These are phyloP conservation scores for Parauchenoglanis ngamensis DNA, from an alignment of 2,797 vertebrate species.

Conservation along the genomic window DNA sequence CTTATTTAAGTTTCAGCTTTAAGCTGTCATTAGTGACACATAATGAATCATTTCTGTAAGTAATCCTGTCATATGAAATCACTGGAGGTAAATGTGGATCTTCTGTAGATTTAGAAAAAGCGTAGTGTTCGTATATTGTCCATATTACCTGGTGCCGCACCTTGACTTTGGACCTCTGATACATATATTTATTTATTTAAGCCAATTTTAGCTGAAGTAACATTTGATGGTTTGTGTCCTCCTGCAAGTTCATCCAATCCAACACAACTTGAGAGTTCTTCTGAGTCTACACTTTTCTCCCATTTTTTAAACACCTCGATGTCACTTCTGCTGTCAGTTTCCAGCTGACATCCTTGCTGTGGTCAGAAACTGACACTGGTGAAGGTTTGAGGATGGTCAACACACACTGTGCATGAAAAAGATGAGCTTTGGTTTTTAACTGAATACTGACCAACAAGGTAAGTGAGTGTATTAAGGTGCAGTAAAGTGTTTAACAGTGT, in stretches of 20 bases:
- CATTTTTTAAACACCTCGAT: not conserved
- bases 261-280: not conserved
- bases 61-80: not conserved
- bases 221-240: not conserved
- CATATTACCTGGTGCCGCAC: not conserved
- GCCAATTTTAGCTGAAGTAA: not conserved
- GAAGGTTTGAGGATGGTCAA: not conserved
- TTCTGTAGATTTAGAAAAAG: not conserved
- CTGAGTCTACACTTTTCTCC: not conserved
- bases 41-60: not conserved
- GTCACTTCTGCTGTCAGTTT: not conserved
- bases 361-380: not conserved
- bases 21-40: not conserved
- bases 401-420: not conserved
- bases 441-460: not conserved
- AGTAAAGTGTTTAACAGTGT: not conserved
- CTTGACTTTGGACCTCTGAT: not conserved
- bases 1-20: not conserved
- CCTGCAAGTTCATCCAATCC: not conserved
- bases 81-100: not conserved
- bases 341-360: not conserved
- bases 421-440: not conserved
- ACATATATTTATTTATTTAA: not conserved
- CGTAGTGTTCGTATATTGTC: not conserved
- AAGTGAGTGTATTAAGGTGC: not conserved